Evolutionary conservation across 2,888 invertebrate species (phyloP).

Genomic region (Patella pellucida): DNA sequence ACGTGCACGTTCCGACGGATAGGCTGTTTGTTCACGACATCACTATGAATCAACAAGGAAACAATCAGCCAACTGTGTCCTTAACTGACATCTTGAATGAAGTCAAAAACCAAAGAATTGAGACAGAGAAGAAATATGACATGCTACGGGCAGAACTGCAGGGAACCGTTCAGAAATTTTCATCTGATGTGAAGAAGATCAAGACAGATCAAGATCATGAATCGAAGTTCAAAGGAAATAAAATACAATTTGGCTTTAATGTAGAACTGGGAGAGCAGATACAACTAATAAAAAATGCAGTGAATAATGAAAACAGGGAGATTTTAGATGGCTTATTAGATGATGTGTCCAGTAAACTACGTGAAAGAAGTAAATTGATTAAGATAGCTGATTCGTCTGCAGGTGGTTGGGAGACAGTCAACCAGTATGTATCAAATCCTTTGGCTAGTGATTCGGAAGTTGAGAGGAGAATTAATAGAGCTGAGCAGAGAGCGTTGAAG

Average conservation of each 20-base stretch:
- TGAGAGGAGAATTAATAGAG: neutral
- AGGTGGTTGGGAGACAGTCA: neutral
- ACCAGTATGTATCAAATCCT: neutral
- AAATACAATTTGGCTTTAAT: neutral
- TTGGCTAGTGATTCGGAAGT: neutral
- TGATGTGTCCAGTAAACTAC: neutral
- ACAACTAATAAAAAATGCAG: neutral
- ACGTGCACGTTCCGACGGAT: too few relatives aligned
- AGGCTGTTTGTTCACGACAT: too few relatives aligned
- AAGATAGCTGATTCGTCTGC: neutral
- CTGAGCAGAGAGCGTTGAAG: neutral
- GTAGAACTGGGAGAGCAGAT: neutral
- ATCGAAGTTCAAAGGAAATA: neutral
- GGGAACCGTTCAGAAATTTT: neutral
- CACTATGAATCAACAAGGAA: too few relatives aligned
- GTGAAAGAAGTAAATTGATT: neutral
- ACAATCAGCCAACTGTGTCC: neutral
- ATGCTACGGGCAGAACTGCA: neutral
- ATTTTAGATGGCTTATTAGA: neutral
- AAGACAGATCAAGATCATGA: neutral
- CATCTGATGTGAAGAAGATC: neutral
- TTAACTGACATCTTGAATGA: neutral
- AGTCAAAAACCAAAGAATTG: neutral
- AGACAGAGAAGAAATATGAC: neutral
- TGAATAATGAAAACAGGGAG: neutral